phyloP scores from a whole-genome alignment of 2,797 vertebrate genomes.

The Eulemur albifrons region DNA sequence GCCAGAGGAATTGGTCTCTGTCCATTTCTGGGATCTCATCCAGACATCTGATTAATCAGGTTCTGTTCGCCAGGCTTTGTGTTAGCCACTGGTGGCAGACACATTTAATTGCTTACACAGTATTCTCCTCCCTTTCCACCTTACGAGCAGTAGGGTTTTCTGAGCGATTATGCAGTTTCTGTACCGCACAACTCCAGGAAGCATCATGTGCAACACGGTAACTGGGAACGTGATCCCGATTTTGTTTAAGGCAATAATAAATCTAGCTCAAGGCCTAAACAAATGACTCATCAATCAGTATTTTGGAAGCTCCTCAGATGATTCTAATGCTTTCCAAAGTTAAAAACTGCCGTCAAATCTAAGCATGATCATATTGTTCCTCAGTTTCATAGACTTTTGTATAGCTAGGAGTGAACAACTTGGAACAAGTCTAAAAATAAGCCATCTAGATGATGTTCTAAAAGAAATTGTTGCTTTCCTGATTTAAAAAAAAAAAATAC shows the following conservation, averaged over 20 bases:
- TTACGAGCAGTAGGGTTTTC: neutral
- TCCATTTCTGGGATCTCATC: conserved; percentile 2
- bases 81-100: neutral
- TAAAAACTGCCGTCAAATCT: neutral
- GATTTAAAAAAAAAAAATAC: neutral
- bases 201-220: accelerated
- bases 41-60: neutral
- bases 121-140: neutral
- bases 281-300: neutral
- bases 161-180: neutral
- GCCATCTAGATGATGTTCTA: neutral
- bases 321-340: neutral
- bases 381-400: neutral
- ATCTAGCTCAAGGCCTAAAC: neutral
- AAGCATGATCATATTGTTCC: neutral
- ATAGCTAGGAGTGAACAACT: neutral
- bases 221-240: neutral
- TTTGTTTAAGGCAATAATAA: neutral
- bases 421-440: neutral
- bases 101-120: neutral
- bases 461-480: neutral
- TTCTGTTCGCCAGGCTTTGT: neutral
- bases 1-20: neutral
- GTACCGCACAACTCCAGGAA: neutral
- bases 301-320: neutral